Percentiles rank a stretch among this genome's conserved stretches.
phyloP scores from a whole-genome alignment of 2,113 vertebrate species.

The Parotia lawesii region DNA sequence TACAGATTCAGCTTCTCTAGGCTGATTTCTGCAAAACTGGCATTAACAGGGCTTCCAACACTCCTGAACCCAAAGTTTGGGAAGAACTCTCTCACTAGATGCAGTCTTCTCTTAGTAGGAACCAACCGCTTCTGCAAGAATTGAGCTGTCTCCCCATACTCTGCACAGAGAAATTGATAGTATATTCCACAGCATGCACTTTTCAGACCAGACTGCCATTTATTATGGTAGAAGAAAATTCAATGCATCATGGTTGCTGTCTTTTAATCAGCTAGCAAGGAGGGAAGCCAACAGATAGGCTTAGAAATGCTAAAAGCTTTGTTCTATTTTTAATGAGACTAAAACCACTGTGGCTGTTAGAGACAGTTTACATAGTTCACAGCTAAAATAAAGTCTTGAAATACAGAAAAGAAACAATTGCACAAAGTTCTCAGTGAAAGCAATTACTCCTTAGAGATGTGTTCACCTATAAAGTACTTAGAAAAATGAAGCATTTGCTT shows the following conservation, averaged over 20 bases:
- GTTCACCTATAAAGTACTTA: background rate
- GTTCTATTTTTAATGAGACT: slow-evolving; percentile 57
- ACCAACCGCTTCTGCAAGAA: background rate
- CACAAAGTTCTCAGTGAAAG: background rate
- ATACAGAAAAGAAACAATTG: background rate
- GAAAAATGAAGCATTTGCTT: background rate
- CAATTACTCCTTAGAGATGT: background rate
- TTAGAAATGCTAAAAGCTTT: slow-evolving; percentile 53
- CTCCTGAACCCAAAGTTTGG: background rate
- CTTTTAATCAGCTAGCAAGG: slow-evolving; percentile 41
- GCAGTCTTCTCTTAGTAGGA: background rate
- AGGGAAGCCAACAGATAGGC: slow-evolving; percentile 36
- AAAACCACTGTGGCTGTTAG: slow-evolving; percentile 13
- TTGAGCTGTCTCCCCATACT: background rate
- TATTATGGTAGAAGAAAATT: slow-evolving; percentile 25
- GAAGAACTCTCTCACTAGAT: background rate
- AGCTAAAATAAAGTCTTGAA: slow-evolving; percentile 11
- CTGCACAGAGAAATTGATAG: background rate
- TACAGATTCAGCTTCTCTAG: background rate
- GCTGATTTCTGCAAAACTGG: background rate
- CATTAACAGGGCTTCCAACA: background rate
- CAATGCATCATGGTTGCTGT: background rate
- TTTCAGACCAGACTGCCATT: background rate
- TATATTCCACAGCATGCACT: background rate
- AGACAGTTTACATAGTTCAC: slow-evolving; percentile 20